These are phyloP conservation scores for Rhabdomys pumilio DNA, from an alignment of 2,797 vertebrate species.

Conservation along the genomic window DNA sequence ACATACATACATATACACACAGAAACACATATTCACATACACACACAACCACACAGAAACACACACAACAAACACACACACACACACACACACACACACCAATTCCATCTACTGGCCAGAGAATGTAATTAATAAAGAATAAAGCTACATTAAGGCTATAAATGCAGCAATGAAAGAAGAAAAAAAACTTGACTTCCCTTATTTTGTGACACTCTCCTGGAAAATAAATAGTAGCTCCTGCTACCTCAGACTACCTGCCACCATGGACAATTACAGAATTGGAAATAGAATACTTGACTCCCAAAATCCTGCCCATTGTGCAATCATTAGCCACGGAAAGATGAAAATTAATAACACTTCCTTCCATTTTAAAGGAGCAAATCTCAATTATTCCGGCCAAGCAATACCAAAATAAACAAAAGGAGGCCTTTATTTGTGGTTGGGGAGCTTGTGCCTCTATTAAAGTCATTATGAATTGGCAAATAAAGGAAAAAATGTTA, in stretches of 20 bases:
- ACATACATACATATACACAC: not conserved
- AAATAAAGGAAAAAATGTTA: conserved; percentile 17
- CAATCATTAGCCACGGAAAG: conserved; percentile 24
- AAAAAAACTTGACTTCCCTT: conserved; percentile 69
- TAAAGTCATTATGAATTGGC: conserved; percentile 1
- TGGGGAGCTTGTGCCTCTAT: not conserved
- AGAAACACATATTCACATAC: too few relatives aligned
- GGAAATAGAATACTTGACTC: not conserved
- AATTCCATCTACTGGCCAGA: conserved; percentile 73
- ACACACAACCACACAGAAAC: rapidly evolving
- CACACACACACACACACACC: not conserved
- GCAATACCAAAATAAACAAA: not conserved
- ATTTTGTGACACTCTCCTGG: conserved; percentile 48
- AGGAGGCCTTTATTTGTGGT: not conserved
- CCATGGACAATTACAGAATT: not conserved
- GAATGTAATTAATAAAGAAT: conserved; percentile 72
- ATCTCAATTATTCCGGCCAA: conserved; percentile 20
- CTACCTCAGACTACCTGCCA: conserved; percentile 39
- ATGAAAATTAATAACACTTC: conserved; percentile 35
- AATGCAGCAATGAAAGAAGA: conserved; percentile 58
- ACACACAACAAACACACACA: not conserved
- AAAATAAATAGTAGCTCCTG: conserved; percentile 32
- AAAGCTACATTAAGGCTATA: conserved; percentile 73
- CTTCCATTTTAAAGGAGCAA: conserved; percentile 39
- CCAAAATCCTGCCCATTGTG: not conserved